Base-by-base conservation (phyloP, 2,113 vertebrate species). In the Oryctolagus cuniculus region DNA sequence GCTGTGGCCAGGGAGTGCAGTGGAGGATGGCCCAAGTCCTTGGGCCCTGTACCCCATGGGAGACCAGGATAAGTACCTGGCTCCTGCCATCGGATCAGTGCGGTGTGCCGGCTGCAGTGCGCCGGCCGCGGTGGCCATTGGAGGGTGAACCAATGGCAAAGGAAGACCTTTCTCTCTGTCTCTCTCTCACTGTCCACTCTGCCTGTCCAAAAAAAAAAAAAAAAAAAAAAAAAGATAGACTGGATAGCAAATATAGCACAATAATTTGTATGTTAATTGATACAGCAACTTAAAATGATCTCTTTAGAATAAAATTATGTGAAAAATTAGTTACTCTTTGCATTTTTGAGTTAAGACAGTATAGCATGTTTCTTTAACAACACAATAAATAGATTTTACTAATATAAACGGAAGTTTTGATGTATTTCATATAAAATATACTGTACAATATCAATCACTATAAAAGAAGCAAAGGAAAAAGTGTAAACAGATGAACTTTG, bases 401-500 rank as follows among this genome's bases (percentile, higher is more conserved):
- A 90, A 75, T 38, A 3, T 86, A 77, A 97, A 72, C 83, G 85
- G n/a, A 34, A 93, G 38, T 90, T 96, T 80, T 90, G n/a, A n/a
- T 86, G 29, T 81, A n/a, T 94, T 95, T 96, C 53, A 95, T 95
- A 74, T 55, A 49, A 90, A 86, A 70, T 93, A 10, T 93, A 90
- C 90, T 91, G 29, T 81, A 83, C 69, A 84, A 64, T 97, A 98
- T 96, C 53, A 95, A 64, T 85, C 93, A 77, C 78, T 70, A 38
- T 97, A 89, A 85, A 97, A 96, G 91, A 95, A 97, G 97, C 97
- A 98, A 92, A 95, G 93, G 92, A 94, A 97, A 98, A 95, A 5
- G 97, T 97, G 93, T 97, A 97, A 96, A 98, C 97, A 98, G 19
- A 97, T 96, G 96, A 97, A 87, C 89, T 98, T 98, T 98, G 97